Evolutionary conservation across 2,888 invertebrate genomes (phyloP), one percentile per base, ranked within the genome.

Genomic region (Troilus luridus): DNA sequence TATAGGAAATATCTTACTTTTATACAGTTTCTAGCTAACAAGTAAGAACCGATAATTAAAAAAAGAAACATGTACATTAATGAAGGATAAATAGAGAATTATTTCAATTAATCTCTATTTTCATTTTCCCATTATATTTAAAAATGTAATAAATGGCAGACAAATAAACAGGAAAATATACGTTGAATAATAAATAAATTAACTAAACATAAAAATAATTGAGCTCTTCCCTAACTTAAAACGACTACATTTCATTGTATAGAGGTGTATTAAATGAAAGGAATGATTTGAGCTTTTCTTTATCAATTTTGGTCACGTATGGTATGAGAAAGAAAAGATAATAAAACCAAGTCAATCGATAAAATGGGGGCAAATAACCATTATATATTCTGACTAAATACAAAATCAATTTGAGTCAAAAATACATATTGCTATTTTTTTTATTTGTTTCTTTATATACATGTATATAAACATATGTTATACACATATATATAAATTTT

Each of bases 261-360:
- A 24, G 27, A 88, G 24, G 24, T 88, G 59, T 88, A 88, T 88
- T 27, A 85, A 88, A 88, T 27, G 64, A 54, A 54, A 89, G 89
- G 89, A 89, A 89, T 89, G 89, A 89, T 89, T 89, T 89, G 89
- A 89, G 89, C 89, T 89, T 89, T 41, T 54, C 19, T 89, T 54
- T 89, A 27, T 62, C 41, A 62, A 59, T 59, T 77, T 77, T 41
- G 27, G 27, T 41, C 72, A 77, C 27, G 41, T 17, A 7, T 19
- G 17, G 14, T 41, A 17, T 41, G 17, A 77, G 41, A 27, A 77
- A 41, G 41, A 41, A 27, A 77, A 41, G 41, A 41, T 77, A 17
- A 77, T 41, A 77, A 77, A 77, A 77, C 8, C 2, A 77, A 41
- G 72, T 77, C 72, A 41, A 41, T 41, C 41, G 72, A 77, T 41